Evolutionary conservation across 1,140 invertebrate genomes (phyloP).

Genomic region (Habropoda laboriosa): DNA sequence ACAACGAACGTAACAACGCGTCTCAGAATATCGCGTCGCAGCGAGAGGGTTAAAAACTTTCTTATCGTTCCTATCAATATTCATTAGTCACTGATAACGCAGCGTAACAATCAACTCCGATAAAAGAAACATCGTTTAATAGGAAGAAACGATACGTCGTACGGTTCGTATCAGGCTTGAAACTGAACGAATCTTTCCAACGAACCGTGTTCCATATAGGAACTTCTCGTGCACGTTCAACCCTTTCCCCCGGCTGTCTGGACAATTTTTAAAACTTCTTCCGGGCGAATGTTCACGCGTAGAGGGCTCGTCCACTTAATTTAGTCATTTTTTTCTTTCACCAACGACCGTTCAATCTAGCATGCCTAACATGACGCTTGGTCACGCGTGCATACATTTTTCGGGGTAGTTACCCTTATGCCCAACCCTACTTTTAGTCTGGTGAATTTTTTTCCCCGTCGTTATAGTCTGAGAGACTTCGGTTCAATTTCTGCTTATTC

Average conservation of each 20-base stretch:
- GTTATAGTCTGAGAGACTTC: too few relatives aligned
- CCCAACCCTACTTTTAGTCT: too few relatives aligned
- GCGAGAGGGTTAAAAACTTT: too few relatives aligned
- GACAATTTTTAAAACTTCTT: constrained; percentile 51
- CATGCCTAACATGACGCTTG: constrained; percentile 51
- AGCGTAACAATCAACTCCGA: not conserved
- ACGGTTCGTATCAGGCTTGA: not conserved
- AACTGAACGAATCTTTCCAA: not conserved
- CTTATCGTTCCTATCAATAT: constrained; percentile 3
- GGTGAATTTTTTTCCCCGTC: too few relatives aligned
- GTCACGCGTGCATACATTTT: constrained; percentile 53
- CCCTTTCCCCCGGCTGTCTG: constrained; percentile 6
- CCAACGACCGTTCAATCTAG: constrained; percentile 27
- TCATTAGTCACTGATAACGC: constrained; percentile 23
- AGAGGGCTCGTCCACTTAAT: constrained; percentile 33
- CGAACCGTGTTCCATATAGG: not conserved
- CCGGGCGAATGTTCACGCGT: constrained; percentile 49
- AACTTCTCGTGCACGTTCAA: too few relatives aligned
- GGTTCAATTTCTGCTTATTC: too few relatives aligned
- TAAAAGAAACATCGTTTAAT: not conserved
- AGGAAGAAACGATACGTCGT: not conserved
- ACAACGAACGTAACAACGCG: too few relatives aligned
- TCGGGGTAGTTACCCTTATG: constrained; percentile 49
- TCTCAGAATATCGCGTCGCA: too few relatives aligned
- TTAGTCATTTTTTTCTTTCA: constrained; percentile 19